phyloP scores from a whole-genome alignment of 2,797 vertebrate genomes.

The Mus spretus region DNA sequence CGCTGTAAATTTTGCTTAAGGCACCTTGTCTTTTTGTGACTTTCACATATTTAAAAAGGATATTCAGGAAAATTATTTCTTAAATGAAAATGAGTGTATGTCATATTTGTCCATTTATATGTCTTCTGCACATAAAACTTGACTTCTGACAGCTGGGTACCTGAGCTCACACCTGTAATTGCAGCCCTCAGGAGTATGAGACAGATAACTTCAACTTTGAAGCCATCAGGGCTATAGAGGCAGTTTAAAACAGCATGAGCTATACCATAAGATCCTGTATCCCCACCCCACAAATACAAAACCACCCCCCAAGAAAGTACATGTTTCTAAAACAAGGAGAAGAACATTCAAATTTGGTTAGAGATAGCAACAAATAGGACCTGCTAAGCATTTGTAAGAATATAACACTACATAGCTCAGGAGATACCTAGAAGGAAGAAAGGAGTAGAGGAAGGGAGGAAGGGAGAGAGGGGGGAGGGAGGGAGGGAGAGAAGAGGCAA shows the following conservation, averaged over 20 bases:
- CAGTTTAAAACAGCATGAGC: neutral
- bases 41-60: neutral
- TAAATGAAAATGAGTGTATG: neutral
- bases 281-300: neutral
- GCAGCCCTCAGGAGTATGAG: neutral
- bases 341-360: neutral
- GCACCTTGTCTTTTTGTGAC: neutral
- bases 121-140: conserved; percentile 25
- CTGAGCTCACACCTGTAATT: neutral
- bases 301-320: neutral
- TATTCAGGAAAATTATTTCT: neutral
- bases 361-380: neutral
- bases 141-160: neutral
- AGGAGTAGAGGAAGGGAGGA: neutral
- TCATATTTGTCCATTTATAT: neutral
- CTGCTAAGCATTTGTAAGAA: neutral
- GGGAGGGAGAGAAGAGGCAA: neutral
- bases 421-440: neutral
- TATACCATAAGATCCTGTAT: neutral
- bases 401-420: neutral
- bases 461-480: neutral
- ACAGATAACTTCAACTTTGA: neutral
- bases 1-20: neutral
- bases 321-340: neutral
- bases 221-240: neutral